phyloP scores from a whole-genome alignment of 2,797 vertebrate genomes.

The Neosilurus hyrtlii region DNA sequence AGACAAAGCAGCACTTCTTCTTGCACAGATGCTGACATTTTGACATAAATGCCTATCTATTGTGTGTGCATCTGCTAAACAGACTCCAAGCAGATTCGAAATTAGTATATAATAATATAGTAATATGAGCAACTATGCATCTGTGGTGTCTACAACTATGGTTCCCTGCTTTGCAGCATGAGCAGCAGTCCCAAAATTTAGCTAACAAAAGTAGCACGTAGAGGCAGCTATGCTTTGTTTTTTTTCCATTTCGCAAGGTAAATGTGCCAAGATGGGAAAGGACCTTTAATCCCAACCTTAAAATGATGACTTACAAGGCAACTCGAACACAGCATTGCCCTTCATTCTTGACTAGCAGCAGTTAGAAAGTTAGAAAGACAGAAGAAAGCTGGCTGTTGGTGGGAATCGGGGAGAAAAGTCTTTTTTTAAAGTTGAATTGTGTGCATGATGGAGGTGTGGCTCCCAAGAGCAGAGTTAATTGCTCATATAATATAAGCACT shows the following conservation, averaged over 20 bases:
- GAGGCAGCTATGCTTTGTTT: not conserved
- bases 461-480: conserved; percentile 32
- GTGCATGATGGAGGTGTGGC: conserved; percentile 13
- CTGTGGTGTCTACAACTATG: no score
- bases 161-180: not conserved
- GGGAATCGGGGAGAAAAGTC: not conserved
- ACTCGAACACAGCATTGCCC: not conserved
- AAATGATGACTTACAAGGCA: not conserved
- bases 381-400: not conserved
- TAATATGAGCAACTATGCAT: no score
- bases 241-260: not conserved
- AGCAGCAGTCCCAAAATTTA: not conserved
- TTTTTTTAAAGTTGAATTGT: not conserved
- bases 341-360: not conserved
- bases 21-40: no score
- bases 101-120: no score
- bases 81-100: no score
- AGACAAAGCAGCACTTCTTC: no score
- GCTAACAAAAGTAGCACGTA: not conserved
- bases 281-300: not conserved
- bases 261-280: not conserved
- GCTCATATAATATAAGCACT: conserved; percentile 25
- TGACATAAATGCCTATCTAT: no score
- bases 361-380: no score
- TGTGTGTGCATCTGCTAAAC: no score